These are phyloP conservation scores for Sakesphorus luctuosus DNA, from an alignment of 2,113 vertebrate genomes.

Conservation along the genomic window DNA sequence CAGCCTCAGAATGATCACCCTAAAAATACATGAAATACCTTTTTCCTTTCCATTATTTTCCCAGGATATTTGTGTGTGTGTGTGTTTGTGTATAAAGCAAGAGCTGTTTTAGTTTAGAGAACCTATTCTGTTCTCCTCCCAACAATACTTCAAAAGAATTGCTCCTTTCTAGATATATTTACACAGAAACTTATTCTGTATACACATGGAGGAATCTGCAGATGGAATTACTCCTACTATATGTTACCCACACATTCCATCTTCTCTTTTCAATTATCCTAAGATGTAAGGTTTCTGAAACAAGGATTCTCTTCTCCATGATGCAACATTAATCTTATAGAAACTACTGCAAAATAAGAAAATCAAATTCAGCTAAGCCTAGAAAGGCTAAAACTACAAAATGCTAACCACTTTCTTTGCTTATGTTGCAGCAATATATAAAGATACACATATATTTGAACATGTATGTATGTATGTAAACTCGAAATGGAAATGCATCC, in stretches of 20 bases:
- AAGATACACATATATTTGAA: neutral
- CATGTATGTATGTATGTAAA: rapidly evolving
- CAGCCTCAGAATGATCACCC: neutral
- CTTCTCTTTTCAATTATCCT: neutral
- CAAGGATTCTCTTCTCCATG: neutral
- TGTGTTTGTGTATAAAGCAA: neutral
- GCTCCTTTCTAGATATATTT: neutral
- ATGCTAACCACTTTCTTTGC: neutral
- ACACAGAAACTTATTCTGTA: neutral
- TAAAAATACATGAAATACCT: neutral
- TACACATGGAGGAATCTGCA: neutral
- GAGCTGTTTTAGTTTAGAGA: neutral
- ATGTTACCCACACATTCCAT: neutral
- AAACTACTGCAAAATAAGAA: neutral
- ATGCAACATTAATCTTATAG: neutral
- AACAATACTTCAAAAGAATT: neutral
- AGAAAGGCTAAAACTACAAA: neutral
- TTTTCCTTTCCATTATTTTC: neutral
- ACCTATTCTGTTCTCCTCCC: neutral
- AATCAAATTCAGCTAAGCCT: neutral
- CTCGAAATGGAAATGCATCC: neutral
- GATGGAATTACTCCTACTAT: neutral
- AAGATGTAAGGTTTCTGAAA: neutral
- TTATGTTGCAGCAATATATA: neutral
- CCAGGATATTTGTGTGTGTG: neutral